Evolutionary conservation across 2,888 invertebrate genomes (phyloP).

Genomic region (Plebejus melissa): DNA sequence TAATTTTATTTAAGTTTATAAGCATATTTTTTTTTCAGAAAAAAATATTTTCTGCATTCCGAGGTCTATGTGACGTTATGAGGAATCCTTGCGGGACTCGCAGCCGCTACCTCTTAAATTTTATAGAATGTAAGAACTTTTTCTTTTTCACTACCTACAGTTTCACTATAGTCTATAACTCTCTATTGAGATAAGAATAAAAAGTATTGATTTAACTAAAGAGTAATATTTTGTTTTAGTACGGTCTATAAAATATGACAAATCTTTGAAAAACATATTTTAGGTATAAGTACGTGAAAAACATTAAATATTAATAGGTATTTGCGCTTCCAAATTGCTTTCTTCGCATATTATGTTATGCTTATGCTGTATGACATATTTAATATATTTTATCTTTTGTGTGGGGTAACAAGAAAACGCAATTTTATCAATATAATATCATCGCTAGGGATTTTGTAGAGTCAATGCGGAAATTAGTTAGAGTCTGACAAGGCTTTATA

Average conservation of each 20-base stretch:
- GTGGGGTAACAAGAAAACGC: slow-evolving; percentile 35
- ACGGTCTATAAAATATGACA: too few species aligned
- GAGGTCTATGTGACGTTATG: background rate
- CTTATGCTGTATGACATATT: background rate
- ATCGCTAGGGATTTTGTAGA: slow-evolving; percentile 36
- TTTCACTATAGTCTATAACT: too few species aligned
- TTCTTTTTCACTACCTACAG: too few species aligned
- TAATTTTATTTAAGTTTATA: background rate
- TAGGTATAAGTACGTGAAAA: too few species aligned
- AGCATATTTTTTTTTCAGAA: background rate
- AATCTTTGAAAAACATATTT: background rate
- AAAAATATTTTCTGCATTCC: background rate
- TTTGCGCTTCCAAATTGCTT: background rate
- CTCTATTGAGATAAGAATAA: too few species aligned
- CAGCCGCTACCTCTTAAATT: too few species aligned
- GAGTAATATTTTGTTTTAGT: too few species aligned
- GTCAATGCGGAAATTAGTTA: slow-evolving; percentile 45
- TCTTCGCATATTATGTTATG: background rate
- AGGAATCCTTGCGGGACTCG: background rate
- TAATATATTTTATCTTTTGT: slow-evolving; percentile 20
- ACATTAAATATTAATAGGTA: too few species aligned
- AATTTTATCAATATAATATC: slow-evolving; percentile 37
- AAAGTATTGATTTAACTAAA: too few species aligned
- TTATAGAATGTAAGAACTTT: too few species aligned
- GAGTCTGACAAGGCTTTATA: too few species aligned